Evolutionary conservation across 2,888 invertebrate species (phyloP).

Genomic region (Phasia obesa): DNA sequence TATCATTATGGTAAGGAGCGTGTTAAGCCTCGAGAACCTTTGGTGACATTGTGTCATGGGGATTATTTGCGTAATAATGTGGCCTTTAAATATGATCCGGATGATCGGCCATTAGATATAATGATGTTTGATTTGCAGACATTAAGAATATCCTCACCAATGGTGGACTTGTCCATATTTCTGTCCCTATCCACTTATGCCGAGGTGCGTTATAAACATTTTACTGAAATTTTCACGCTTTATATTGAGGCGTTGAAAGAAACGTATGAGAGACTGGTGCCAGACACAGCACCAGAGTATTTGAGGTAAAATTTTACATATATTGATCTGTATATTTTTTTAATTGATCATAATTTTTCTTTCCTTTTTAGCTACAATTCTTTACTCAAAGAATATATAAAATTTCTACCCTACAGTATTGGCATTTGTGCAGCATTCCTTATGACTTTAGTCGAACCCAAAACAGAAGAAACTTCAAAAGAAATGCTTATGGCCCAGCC

Average conservation of each 20-base stretch:
- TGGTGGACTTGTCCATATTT: constrained; percentile 79
- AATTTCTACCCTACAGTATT: constrained; percentile 76
- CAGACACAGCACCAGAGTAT: constrained; percentile 74
- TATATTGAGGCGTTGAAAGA: constrained; percentile 76
- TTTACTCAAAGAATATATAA: constrained; percentile 79
- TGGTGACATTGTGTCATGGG: constrained; percentile 80
- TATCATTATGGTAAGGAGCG: constrained; percentile 74
- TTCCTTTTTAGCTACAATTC: constrained; percentile 73
- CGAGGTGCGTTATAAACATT: constrained; percentile 77
- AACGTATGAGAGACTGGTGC: constrained; percentile 56
- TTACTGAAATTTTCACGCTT: constrained; percentile 77
- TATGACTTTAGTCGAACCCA: constrained; percentile 75
- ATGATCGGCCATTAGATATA: constrained; percentile 74
- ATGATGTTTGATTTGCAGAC: constrained; percentile 83
- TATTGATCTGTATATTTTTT: too few species aligned
- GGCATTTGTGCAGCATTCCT: constrained; percentile 76
- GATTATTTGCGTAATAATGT: constrained; percentile 81
- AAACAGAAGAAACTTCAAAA: constrained; percentile 54
- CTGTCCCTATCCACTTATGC: constrained; percentile 77
- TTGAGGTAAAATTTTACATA: constrained; percentile 76
- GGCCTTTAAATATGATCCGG: constrained; percentile 78
- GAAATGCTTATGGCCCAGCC: constrained; percentile 69
- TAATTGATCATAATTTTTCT: neutral
- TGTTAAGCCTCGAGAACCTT: constrained; percentile 78
- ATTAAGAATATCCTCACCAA: constrained; percentile 79